phyloP scores from a whole-genome alignment of 2,797 vertebrate genomes.

The Choloepus didactylus region DNA sequence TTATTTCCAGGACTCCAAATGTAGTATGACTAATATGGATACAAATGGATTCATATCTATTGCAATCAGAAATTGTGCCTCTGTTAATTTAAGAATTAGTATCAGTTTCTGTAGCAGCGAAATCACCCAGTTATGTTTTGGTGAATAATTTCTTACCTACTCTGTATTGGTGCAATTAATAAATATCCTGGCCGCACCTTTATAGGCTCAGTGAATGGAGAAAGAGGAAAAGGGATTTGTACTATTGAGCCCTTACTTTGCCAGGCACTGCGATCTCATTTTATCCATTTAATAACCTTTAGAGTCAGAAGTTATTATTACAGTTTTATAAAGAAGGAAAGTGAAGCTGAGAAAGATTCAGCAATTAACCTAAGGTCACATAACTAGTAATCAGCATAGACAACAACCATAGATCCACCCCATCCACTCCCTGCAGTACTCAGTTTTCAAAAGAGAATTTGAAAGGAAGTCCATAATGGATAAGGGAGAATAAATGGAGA shows the following conservation, averaged over 20 bases:
- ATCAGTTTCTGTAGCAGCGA: background rate
- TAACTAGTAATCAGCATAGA: background rate
- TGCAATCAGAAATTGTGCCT: background rate
- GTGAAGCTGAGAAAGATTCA: constrained; percentile 59
- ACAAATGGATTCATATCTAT: background rate
- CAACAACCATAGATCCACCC: background rate
- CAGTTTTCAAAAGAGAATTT: constrained; percentile 28
- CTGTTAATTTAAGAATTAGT: background rate
- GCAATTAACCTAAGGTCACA: constrained; percentile 38
- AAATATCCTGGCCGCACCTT: background rate
- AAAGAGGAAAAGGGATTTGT: constrained; percentile 39
- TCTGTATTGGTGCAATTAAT: background rate
- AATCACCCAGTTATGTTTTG: background rate
- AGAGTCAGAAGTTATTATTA: constrained; percentile 60
- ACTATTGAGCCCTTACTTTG: background rate
- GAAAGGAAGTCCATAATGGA: background rate
- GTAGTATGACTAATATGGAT: background rate
- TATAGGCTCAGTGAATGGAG: background rate
- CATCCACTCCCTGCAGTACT: background rate
- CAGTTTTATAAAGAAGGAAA: constrained; percentile 70
- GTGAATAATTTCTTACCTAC: background rate
- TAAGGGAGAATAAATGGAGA: background rate
- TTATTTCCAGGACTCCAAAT: background rate
- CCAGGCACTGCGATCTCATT: constrained; percentile 68
- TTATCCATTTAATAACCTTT: constrained; percentile 64